Conservation (phyloP, 2,888 invertebrate genomes). For the Odontocerum albicorne region DNA sequence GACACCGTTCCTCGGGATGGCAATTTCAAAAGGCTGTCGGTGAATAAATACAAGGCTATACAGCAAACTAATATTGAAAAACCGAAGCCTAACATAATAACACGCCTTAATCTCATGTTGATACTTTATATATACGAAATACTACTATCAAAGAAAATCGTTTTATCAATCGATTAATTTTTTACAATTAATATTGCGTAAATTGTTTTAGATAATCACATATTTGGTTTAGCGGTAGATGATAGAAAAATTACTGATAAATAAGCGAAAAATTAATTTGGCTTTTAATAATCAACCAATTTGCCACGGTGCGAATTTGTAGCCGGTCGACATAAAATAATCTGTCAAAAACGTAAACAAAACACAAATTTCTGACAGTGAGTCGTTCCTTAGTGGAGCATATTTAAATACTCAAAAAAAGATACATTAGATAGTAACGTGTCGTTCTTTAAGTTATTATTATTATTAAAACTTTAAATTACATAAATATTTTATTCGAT, state of each 20-base stretch:
- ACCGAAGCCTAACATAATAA: constrained; percentile 63
- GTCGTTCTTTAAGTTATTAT: too few species aligned
- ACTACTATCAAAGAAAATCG: background rate
- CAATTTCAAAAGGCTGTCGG: constrained; percentile 63
- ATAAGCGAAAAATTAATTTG: background rate
- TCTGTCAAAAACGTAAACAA: constrained; percentile 22
- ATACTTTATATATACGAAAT: background rate
- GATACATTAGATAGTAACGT: too few species aligned
- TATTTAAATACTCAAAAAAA: too few species aligned
- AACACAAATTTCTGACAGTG: background rate
- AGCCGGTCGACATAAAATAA: background rate
- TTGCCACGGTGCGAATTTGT: constrained; percentile 11
- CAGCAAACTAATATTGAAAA: constrained; percentile 62
- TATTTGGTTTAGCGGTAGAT: too few species aligned
- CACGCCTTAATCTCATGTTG: constrained; percentile 59
- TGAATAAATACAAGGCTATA: constrained; percentile 66
- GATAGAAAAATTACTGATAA: too few species aligned
- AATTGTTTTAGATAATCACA: too few species aligned
- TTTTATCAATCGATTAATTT: background rate
- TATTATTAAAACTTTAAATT: too few species aligned
- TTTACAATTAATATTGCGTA: background rate
- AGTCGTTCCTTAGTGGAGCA: too few species aligned
- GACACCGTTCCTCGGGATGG: constrained; percentile 57
- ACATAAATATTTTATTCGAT: too few species aligned
- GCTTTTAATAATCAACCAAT: background rate